Evolutionary conservation across 2,797 vertebrate species (phyloP).

Genomic region (Girardinus metallicus): DNA sequence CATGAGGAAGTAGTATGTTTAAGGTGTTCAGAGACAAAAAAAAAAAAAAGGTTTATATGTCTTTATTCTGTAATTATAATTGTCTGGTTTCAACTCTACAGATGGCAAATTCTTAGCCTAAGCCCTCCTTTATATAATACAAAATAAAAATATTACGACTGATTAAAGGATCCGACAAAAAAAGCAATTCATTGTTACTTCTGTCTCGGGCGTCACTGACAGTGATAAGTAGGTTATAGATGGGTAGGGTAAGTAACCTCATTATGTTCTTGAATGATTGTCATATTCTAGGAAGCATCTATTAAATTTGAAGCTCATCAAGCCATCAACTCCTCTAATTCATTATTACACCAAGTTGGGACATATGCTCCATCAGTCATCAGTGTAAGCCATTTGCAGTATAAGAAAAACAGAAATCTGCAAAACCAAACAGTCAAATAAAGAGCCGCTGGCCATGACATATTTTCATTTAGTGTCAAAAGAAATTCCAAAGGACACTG

Average conservation of each 20-base stretch:
- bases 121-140: not conserved
- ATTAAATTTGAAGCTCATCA: constrained; percentile 52
- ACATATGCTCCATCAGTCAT: constrained; percentile 43
- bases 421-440: constrained; percentile 1
- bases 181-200: not conserved
- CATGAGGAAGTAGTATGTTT: not conserved
- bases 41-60: not conserved
- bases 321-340: constrained; percentile 48
- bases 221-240: constrained; percentile 9
- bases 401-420: constrained; percentile 6
- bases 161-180: constrained; percentile 3
- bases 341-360: constrained; percentile 38
- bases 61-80: not conserved
- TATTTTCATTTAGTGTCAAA: not conserved
- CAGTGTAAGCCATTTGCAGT: constrained; percentile 10
- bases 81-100: not conserved
- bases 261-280: constrained; percentile 49
- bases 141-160: not conserved
- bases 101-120: not conserved
- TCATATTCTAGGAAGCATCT: constrained; percentile 48
- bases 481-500: not conserved
- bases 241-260: constrained; percentile 32
- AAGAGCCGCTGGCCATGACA: not conserved
- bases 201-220: not conserved
- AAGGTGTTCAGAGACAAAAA: not conserved